Base-by-base conservation (phyloP, 2,888 invertebrate species). In the Digitonthophagus gazella region DNA sequence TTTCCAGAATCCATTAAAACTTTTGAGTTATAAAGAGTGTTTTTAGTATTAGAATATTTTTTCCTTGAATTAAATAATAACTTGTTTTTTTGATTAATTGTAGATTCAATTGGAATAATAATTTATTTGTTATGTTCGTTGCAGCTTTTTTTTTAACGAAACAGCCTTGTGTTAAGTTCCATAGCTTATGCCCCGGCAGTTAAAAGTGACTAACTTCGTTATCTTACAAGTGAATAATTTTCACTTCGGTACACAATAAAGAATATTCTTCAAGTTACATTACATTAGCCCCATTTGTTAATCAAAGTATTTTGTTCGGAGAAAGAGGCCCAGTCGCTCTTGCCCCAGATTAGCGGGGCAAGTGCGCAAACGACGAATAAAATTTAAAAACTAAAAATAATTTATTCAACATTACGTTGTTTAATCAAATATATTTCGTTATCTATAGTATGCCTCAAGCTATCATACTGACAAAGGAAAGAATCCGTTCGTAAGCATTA, bases 71-170 rank as follows among this genome's bases (percentile, higher is more conserved):
- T 57, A n/a, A n/a, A 11, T 57, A 64, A 11, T 15, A 22, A 28
- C 20, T 15, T n/a, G n/a, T 22, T 22, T 22, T 64, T 28, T n/a
- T 64, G 19, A 22, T 64, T 28, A 64, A 1, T n/a, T 57, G 16
- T 57, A 14, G 22, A 64, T 14, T 22, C 2, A 20, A 64, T 64
- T 64, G 22, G 64, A 64, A 64, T 64, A 28, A 64, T 64, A 22
- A 22, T 65, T 65, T 65, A 65, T 15, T 65, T 65, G 65, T 65
- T 65, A 65, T 65, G 68, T 54, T 72, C 68, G 61, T 72, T 72
- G 66, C 67, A n/a, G n/a, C n/a, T 70, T 28, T 64, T 15, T 64
- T 28, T 64, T 64, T 11, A 64, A 64, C 28, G 22, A 64, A 64
- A 4, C 22, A 22, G 22, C 22, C 15, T 64, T 22, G 5, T 28